phyloP scores from a whole-genome alignment of 1,140 invertebrate species.

The Planococcus citri region DNA sequence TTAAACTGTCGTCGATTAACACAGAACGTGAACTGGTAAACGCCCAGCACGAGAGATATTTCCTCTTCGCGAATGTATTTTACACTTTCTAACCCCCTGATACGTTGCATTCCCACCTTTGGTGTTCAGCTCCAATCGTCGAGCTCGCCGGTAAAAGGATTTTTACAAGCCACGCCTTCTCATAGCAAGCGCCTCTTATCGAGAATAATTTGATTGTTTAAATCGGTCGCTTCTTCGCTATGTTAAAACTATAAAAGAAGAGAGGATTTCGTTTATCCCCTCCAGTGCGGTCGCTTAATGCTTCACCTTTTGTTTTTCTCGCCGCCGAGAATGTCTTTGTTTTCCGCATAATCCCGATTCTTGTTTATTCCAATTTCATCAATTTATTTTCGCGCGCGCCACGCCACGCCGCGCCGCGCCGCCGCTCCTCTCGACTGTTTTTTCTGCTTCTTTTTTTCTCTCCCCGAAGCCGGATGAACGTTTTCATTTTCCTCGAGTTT shows the following conservation, averaged over 20 bases:
- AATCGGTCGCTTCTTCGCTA: constrained; percentile 15
- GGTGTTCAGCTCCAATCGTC: neutral
- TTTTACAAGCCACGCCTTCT: constrained; percentile 6
- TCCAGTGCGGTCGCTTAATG: constrained; percentile 12
- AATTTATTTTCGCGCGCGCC: constrained; percentile 2
- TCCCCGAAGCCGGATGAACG: constrained; percentile 12
- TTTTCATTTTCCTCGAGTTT: constrained; percentile 17
- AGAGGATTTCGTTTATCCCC: constrained; percentile 19
- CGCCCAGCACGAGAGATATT: constrained; percentile 12
- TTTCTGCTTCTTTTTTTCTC: constrained; percentile 10
- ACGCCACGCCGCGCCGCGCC: neutral
- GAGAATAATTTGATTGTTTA: constrained; percentile 14
- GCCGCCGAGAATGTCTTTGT: neutral
- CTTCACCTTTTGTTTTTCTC: constrained; percentile 13
- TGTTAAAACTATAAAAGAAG: constrained; percentile 12
- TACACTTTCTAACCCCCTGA: constrained; percentile 15
- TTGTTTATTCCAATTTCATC: neutral
- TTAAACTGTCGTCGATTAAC: constrained; percentile 1
- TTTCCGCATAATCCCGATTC: constrained; percentile 2
- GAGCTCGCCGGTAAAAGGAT: neutral
- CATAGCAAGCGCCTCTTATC: constrained; percentile 2
- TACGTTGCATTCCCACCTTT: constrained; percentile 9
- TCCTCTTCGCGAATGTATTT: constrained; percentile 15
- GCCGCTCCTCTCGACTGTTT: neutral
- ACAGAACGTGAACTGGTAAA: constrained; percentile 12